Evolutionary conservation across 2,888 invertebrate species (phyloP), one percentile per base, ranked within the genome.

Genomic region (Brachylomia viminalis): DNA sequence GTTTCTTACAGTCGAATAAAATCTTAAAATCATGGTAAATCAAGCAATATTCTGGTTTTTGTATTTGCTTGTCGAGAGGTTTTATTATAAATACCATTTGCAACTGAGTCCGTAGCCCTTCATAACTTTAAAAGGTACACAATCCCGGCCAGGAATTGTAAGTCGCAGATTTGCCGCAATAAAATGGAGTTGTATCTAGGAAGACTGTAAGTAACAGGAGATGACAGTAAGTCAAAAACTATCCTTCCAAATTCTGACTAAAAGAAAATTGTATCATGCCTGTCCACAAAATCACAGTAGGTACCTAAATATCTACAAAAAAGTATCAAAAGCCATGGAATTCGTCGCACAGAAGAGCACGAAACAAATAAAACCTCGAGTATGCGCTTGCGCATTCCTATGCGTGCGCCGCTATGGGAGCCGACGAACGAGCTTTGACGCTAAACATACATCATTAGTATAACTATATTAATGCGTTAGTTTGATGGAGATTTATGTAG

Each of bases 371-470:
- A 82, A 80, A 84, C 75, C 52, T 71, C 71, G 64, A 73, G 75
- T 64, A 65, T 79, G 82, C 86, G 76, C 79, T 33, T 54, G 77
- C 81, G 85, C 88, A 89, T 89, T 85, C 89, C 88, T 80, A 20
- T 79, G 89, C 89, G 89, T 88, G 83, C 87, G 52, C 73, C 61
- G 84, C 74, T 82, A 87, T 89, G 84, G 88, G 87, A 86, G 85
- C 84, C 85, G 72, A 49, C 72, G 73, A 72, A 42, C 65, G 68
- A 67, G 47, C 77, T 82, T 73, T 69, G 71, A 75, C 78, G 73
- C 62, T 69, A 65, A 69, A 75, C 65, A 65, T 69, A 77, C 67
- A 69, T 68, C 67, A 69, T 68, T 72, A 68, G 66, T 77, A 71
- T 68, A 66, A 73, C 61, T 67, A 69, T 72, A 79, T 66, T 71